Percentiles rank a stretch among this genome's conserved stretches.
Conservation (phyloP, 2,888 invertebrate species). For the Megaustenia siamemsis region DNA sequence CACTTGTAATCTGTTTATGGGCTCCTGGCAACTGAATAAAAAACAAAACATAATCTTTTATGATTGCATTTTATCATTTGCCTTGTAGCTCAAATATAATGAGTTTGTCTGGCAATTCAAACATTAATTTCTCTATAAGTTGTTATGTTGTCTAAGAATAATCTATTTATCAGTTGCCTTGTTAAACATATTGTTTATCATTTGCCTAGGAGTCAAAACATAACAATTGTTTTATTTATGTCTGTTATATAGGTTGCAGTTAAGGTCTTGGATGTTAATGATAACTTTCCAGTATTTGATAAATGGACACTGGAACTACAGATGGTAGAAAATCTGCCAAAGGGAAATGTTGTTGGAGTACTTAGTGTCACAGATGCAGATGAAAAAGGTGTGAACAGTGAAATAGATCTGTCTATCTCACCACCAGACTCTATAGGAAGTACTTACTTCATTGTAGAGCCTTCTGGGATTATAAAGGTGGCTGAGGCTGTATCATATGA, state of each 20-base stretch:
- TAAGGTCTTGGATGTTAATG: conserved; percentile 64
- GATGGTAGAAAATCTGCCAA: conserved; percentile 18
- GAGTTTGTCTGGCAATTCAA: no score
- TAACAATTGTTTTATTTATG: no score
- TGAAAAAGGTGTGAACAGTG: conserved; percentile 11
- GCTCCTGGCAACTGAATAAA: no score
- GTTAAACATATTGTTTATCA: background rate
- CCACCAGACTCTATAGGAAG: background rate
- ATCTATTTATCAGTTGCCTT: background rate
- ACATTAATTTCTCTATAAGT: no score
- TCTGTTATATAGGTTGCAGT: conserved; percentile 28
- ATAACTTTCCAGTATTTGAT: conserved; percentile 68
- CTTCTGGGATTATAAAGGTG: conserved; percentile 6
- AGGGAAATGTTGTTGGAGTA: conserved; percentile 1
- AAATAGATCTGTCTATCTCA: background rate
- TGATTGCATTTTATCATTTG: no score
- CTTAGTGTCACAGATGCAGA: conserved; percentile 37
- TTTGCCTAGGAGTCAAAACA: no score
- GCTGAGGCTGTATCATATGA: conserved; percentile 1
- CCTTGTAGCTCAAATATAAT: no score
- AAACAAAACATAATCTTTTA: no score
- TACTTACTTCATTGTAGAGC: conserved; percentile 30
- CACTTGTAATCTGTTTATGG: no score
- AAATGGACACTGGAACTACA: conserved; percentile 39
- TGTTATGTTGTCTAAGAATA: no score